Evolutionary conservation across 1,140 invertebrate genomes (phyloP).

Genomic region (Adoxophyes honmai): DNA sequence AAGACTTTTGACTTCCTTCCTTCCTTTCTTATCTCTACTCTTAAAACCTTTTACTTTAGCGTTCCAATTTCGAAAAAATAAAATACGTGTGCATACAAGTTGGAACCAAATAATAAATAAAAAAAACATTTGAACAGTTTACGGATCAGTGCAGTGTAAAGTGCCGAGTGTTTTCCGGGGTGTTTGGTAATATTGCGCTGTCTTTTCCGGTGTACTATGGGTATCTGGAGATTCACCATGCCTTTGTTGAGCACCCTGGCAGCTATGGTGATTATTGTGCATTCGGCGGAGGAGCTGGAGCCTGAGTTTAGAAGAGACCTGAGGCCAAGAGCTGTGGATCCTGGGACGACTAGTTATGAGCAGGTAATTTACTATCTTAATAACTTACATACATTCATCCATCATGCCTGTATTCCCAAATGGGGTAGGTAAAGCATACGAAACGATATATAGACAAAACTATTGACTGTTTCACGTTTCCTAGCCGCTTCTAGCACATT

Average conservation of each 20-base stretch:
- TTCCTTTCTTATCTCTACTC: constrained; percentile 30
- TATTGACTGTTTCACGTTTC: too few species aligned
- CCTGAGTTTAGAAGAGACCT: constrained; percentile 35
- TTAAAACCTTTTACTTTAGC: neutral
- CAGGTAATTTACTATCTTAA: constrained; percentile 34
- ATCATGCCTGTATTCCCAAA: too few species aligned
- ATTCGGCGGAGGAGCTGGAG: constrained; percentile 56
- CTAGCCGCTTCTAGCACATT: too few species aligned
- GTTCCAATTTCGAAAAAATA: too few species aligned
- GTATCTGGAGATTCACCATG: constrained; percentile 51
- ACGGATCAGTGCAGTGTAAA: neutral
- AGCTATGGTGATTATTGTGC: constrained; percentile 65
- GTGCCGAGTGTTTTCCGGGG: constrained; percentile 5
- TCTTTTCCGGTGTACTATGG: constrained; percentile 58
- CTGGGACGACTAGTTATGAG: constrained; percentile 39
- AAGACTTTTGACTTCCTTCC: constrained; percentile 27
- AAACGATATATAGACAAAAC: too few species aligned
- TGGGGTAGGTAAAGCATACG: too few species aligned
- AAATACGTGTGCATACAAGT: too few species aligned
- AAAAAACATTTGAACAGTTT: neutral
- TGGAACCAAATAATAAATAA: too few species aligned
- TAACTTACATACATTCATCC: neutral
- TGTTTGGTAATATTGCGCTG: constrained; percentile 22
- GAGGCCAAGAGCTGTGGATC: constrained; percentile 40
- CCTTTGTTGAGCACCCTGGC: constrained; percentile 63